Percentiles rank a stretch among this genome's conserved stretches.
Conservation (phyloP, 2,797 vertebrate species). For the Cottoperca gobio region DNA sequence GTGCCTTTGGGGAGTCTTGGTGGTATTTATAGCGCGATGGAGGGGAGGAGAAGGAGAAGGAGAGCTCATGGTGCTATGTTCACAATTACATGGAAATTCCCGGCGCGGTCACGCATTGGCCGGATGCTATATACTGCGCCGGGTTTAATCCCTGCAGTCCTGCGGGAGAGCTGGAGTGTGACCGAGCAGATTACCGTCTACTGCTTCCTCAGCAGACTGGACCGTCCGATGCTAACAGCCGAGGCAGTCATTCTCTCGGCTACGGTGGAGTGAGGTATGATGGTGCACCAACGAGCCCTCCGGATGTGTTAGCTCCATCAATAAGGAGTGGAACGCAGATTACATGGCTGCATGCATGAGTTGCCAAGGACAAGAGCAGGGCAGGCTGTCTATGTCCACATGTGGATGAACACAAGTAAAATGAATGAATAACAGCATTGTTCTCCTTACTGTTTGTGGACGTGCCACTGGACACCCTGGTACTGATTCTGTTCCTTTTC, state of each 20-base stretch:
- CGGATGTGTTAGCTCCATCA: conserved; percentile 70
- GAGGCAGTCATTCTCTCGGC: conserved; percentile 63
- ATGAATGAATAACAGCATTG: conserved; percentile 52
- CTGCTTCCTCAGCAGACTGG: conserved; percentile 84
- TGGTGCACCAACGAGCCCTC: conserved; percentile 51
- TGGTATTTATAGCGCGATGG: conserved; percentile 75
- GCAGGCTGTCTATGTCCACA: conserved; percentile 45
- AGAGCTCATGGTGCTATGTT: conserved; percentile 71
- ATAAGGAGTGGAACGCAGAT: conserved; percentile 69
- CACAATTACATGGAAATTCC: conserved; percentile 86
- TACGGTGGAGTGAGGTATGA: conserved; percentile 46
- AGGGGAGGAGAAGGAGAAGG: conserved; percentile 67
- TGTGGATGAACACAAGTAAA: conserved; percentile 53
- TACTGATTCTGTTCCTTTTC: conserved; percentile 30
- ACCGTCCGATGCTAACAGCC: conserved; percentile 73
- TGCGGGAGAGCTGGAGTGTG: conserved; percentile 76
- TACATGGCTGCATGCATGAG: conserved; percentile 69
- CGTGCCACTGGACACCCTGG: conserved; percentile 3
- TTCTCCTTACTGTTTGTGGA: conserved; percentile 23
- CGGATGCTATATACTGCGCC: conserved; percentile 71
- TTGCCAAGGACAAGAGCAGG: conserved; percentile 62
- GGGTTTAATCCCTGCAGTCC: conserved; percentile 80
- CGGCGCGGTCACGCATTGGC: conserved; percentile 79
- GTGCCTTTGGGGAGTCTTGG: conserved; percentile 72
- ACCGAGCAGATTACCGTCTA: conserved; percentile 81